These are phyloP conservation scores for Drosophila orosa DNA, from an alignment of 1,140 invertebrate genomes.

Conservation along the genomic window DNA sequence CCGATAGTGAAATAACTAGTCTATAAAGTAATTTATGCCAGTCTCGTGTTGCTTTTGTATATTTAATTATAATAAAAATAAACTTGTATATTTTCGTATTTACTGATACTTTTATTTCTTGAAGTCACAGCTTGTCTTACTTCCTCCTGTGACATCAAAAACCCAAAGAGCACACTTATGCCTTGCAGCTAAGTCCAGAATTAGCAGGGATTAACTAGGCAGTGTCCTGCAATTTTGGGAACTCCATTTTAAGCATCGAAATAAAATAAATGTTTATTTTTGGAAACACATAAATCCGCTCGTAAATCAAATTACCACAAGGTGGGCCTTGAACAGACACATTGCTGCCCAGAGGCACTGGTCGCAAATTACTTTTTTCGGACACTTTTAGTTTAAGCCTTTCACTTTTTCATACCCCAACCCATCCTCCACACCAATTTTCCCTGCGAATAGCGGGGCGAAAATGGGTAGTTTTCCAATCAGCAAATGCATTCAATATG, in stretches of 20 bases:
- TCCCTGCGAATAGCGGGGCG: conserved; percentile 25
- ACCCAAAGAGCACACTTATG: not conserved
- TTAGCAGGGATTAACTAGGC: not conserved
- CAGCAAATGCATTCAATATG: conserved; percentile 84
- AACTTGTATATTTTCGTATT: conserved; percentile 31
- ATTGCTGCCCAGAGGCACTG: conserved; percentile 8
- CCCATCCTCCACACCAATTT: not conserved
- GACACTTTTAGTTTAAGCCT: conserved; percentile 35
- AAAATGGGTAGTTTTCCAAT: conserved; percentile 76
- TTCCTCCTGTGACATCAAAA: not conserved
- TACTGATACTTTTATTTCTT: not conserved
- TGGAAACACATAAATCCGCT: conserved; percentile 4
- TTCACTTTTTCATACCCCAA: conserved; percentile 6
- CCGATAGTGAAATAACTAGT: conserved; percentile 79
- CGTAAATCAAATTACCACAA: conserved; percentile 22
- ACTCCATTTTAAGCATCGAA: not conserved
- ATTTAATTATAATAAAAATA: conserved; percentile 35
- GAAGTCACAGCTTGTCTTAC: not conserved
- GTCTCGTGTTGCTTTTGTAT: conserved; percentile 30
- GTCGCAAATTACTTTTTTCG: conserved; percentile 43
- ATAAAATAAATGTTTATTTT: conserved; percentile 31
- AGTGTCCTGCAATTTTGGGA: not conserved
- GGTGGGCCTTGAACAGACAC: not conserved
- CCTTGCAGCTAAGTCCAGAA: not conserved
- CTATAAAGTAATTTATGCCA: conserved; percentile 51